phyloP scores from a whole-genome alignment of 2,888 invertebrate genomes.

The Epistrophe eligans region DNA sequence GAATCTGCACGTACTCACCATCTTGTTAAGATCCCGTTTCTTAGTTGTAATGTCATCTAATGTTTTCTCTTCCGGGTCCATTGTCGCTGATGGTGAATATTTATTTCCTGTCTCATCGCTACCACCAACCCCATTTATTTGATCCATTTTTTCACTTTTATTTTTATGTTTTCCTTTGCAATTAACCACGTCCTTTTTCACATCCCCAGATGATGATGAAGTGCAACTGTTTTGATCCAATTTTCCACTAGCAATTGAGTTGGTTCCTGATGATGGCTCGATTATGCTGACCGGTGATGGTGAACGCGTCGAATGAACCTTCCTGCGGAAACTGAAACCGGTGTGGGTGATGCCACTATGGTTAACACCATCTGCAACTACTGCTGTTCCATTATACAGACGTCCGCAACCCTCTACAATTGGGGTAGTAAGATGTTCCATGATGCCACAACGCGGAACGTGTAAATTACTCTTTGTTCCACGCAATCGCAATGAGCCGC shows the following conservation, averaged over 20 bases:
- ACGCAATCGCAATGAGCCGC: conserved; percentile 88
- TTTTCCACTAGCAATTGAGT: conserved; percentile 47
- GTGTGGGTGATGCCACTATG: conserved; percentile 74
- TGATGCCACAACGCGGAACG: conserved; percentile 75
- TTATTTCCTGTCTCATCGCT: conserved; percentile 46
- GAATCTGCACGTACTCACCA: conserved; percentile 71
- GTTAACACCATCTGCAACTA: conserved; percentile 75
- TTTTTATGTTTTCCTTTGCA: conserved; percentile 50
- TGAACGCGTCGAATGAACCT: conserved; percentile 69
- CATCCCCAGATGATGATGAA: conserved; percentile 49
- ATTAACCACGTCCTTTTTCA: conserved; percentile 54
- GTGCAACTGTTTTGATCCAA: conserved; percentile 37
- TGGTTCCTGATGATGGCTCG: conserved; percentile 42
- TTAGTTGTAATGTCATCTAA: conserved; percentile 32
- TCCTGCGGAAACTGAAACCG: conserved; percentile 74
- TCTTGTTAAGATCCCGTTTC: conserved; percentile 77
- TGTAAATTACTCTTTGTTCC: conserved; percentile 84
- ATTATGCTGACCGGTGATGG: conserved; percentile 12
- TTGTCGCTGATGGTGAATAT: conserved; percentile 49
- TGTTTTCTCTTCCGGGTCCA: conserved; percentile 53
- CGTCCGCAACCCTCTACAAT: conserved; percentile 64
- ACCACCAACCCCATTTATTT: conserved; percentile 32
- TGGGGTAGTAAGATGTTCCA: conserved; percentile 78
- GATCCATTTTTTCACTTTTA: conserved; percentile 42
- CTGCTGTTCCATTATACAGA: conserved; percentile 75